Evolutionary conservation across 2,113 vertebrate species (phyloP), one percentile per base, ranked within the genome.

Genomic region (Mus pahari): DNA sequence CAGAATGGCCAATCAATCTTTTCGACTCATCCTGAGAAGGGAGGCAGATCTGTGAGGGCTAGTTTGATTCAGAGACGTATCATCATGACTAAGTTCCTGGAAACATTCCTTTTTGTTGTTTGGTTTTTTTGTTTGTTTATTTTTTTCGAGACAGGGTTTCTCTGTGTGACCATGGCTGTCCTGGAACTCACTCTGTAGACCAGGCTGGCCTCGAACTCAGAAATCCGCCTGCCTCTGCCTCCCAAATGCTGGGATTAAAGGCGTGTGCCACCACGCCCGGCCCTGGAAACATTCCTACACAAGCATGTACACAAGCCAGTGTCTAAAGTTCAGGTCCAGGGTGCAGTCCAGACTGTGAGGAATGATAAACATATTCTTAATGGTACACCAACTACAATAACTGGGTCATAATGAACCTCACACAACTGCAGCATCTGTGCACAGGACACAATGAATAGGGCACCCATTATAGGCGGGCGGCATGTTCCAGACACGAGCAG

Each of bases 401-500:
- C 79, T 90, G 36, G 89, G 26, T 75, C 96, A 92, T 91, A 96
- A 45, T 70, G 93, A 92, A 70, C 2, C 95, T 50, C 77, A 95
- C 68, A 91, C 91, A 96, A 19, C 87, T 91, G 55, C 39, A 74
- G 77, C 86, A 96, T 86, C 84, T 94, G 79, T 97, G 83, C 89
- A 97, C 86, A 97, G 58, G 92, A 96, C 94, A 96, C 96, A 97
- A 92, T 55, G 31, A 62, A 89, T 94, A 96, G 96, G 96, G 66
- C 13, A 97, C 92, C 97, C 97, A 96, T 87, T 97, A 68, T 60
- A 97, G 87, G 70, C 86, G 90, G 87, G 70, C 83, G 89, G 92
- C 55, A 66, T 84, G 96, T 97, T 98, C 98, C 97, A 98, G 96
- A 97, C 96, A 98, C 97, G 97, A 91, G 97, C 92, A 94, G 93